Percentiles rank a stretch among this genome's conserved stretches.
phyloP scores from a whole-genome alignment of 2,113 vertebrate species.

The Melanotaenia duboulayi region DNA sequence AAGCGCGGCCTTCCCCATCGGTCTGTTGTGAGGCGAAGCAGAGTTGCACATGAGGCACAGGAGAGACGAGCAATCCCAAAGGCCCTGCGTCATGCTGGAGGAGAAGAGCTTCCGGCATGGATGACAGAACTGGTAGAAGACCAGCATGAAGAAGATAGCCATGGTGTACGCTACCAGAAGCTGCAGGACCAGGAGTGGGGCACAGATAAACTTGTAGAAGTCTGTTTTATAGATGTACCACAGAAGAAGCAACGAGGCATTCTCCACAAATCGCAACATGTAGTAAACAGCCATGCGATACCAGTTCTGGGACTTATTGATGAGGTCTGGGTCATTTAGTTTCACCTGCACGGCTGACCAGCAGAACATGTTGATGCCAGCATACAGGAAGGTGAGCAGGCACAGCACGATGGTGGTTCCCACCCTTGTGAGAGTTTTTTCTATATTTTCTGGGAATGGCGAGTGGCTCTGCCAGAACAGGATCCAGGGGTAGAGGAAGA shows the following conservation, averaged over 20 bases:
- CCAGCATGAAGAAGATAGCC: slow-evolving; percentile 93
- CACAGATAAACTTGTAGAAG: slow-evolving; percentile 88
- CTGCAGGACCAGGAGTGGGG: slow-evolving; percentile 89
- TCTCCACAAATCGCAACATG: slow-evolving; percentile 92
- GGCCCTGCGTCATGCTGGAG: slow-evolving; percentile 86
- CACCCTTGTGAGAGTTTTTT: slow-evolving; percentile 91
- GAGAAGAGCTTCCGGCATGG: slow-evolving; percentile 95
- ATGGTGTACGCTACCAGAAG: slow-evolving; percentile 88
- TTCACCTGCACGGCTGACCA: slow-evolving; percentile 96
- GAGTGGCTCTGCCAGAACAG: slow-evolving; percentile 93
- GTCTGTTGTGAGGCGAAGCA: slow-evolving; percentile 30
- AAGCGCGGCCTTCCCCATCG: slow-evolving; percentile 63
- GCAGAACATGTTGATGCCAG: slow-evolving; percentile 99
- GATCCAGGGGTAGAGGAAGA: slow-evolving; percentile 93
- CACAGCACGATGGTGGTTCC: slow-evolving; percentile 93
- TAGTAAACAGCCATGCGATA: slow-evolving; percentile 90
- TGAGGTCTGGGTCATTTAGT: slow-evolving; percentile 92
- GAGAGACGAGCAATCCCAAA: slow-evolving; percentile 84
- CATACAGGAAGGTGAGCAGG: slow-evolving; percentile 94
- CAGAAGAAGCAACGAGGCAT: slow-evolving; percentile 89
- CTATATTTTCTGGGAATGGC: slow-evolving; percentile 94
- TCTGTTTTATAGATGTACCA: slow-evolving; percentile 93
- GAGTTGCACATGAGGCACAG: slow-evolving; percentile 76
- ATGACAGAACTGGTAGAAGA: slow-evolving; percentile 97
- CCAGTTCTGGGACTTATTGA: slow-evolving; percentile 95